A percentile compares a stretch with the other conserved stretches of the same genome.
These are phyloP conservation scores for Julus scandinavius DNA, from an alignment of 2,888 invertebrate species.

Conservation along the genomic window DNA sequence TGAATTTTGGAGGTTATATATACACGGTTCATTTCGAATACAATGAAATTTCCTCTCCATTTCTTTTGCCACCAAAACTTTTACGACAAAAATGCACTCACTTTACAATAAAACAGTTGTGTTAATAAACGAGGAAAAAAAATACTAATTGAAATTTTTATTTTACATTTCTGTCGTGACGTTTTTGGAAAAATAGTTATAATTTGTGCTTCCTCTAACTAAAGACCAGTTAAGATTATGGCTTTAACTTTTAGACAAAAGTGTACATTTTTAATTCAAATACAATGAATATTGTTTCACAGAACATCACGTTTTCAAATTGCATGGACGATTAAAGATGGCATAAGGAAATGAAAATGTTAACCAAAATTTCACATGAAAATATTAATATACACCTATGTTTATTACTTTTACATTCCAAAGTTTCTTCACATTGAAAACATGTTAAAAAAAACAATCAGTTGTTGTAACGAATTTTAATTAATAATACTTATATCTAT, in stretches of 20 bases:
- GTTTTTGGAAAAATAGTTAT: neutral
- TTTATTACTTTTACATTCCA: too few species aligned
- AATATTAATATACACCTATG: too few species aligned
- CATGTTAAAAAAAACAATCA: too few species aligned
- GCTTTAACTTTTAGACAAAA: neutral
- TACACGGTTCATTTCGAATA: slow-evolving; percentile 5
- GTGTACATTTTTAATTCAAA: neutral
- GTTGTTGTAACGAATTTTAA: too few species aligned
- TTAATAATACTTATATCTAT: too few species aligned
- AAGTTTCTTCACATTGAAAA: too few species aligned
- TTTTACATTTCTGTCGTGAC: slow-evolving; percentile 8
- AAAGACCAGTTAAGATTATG: neutral
- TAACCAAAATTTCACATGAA: too few species aligned
- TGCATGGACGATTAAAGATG: neutral
- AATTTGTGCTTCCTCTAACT: neutral
- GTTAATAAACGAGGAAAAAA: slow-evolving; percentile 8
- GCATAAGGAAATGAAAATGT: neutral
- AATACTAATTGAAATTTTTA: neutral
- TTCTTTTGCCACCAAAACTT: slow-evolving; percentile 14
- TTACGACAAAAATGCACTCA: slow-evolving; percentile 29
- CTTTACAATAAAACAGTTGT: neutral
- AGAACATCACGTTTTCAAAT: neutral
- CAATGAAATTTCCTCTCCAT: slow-evolving; percentile 39
- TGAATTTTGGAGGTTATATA: slow-evolving; percentile 26
- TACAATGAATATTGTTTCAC: neutral